A percentile compares a stretch with the other conserved stretches of the same genome.
Conservation (phyloP, 1,140 invertebrate species). For the Bombus fervidus region DNA sequence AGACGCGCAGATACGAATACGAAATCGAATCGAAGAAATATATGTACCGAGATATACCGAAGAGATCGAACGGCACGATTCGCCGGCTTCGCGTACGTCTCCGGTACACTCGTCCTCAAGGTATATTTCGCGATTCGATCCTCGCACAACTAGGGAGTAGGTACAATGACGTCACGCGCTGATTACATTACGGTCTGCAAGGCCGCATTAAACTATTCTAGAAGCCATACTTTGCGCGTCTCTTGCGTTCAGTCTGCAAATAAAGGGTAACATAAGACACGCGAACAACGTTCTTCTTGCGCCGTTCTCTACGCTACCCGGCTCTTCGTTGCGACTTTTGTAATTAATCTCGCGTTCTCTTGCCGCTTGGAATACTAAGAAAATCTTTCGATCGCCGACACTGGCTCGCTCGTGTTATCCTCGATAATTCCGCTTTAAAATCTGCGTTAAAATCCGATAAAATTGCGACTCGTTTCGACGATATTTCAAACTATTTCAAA, state of each 20-base stretch:
- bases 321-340: neutral
- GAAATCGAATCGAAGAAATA: neutral
- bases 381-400: no score
- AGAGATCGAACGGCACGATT: neutral
- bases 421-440: no score
- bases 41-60: neutral
- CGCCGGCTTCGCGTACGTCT: neutral
- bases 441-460: no score
- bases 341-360: neutral
- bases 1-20: neutral
- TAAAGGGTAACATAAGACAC: constrained; percentile 42
- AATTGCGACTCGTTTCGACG: no score
- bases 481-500: neutral
- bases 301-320: neutral
- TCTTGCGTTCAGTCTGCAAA: constrained; percentile 38
- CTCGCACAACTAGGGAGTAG: constrained; percentile 46
- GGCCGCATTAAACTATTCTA: constrained; percentile 49
- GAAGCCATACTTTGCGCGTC: constrained; percentile 49
- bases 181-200: constrained; percentile 66
- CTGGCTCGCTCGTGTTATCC: no score
- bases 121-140: constrained; percentile 42
- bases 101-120: constrained; percentile 15
- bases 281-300: neutral
- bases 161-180: constrained; percentile 49
- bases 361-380: neutral